These are phyloP conservation scores for Andrena flavipes DNA, from an alignment of 2,888 invertebrate genomes.

Conservation along the genomic window DNA sequence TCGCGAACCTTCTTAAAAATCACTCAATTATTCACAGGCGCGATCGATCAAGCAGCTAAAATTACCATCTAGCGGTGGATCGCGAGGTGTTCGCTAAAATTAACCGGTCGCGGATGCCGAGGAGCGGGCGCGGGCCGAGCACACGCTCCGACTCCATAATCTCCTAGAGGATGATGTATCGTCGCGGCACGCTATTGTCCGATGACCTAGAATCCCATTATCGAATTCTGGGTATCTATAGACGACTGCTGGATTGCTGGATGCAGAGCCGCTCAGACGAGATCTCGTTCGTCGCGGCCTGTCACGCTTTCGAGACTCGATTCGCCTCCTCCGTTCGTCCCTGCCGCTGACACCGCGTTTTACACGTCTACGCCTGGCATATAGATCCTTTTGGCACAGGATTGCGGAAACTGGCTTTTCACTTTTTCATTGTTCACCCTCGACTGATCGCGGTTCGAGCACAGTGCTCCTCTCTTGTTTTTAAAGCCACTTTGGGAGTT, in stretches of 20 bases:
- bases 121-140: neutral
- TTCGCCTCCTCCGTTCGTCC: slow-evolving; percentile 26
- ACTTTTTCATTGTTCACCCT: too few species aligned
- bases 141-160: slow-evolving; percentile 27
- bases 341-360: slow-evolving; percentile 5
- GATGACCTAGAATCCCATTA: slow-evolving; percentile 72
- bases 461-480: too few species aligned
- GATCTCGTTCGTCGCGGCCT: slow-evolving; percentile 17
- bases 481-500: too few species aligned
- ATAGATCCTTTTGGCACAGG: slow-evolving; percentile 30
- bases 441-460: too few species aligned
- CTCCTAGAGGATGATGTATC: slow-evolving; percentile 42
- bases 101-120: slow-evolving; percentile 6
- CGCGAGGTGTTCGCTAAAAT: slow-evolving; percentile 10
- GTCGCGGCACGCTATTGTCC: slow-evolving; percentile 56
- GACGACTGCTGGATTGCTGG: slow-evolving; percentile 10
- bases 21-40: neutral
- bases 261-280: slow-evolving; percentile 16
- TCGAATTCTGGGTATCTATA: slow-evolving; percentile 66
- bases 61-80: neutral
- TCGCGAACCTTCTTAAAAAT: neutral
- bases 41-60: neutral
- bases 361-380: slow-evolving; percentile 20
- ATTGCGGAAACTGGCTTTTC: too few species aligned
- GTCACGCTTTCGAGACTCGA: slow-evolving; percentile 39